Percentiles rank a stretch among this genome's conserved stretches.
phyloP scores from a whole-genome alignment of 2,888 invertebrate species.

The Clunio marinus region DNA sequence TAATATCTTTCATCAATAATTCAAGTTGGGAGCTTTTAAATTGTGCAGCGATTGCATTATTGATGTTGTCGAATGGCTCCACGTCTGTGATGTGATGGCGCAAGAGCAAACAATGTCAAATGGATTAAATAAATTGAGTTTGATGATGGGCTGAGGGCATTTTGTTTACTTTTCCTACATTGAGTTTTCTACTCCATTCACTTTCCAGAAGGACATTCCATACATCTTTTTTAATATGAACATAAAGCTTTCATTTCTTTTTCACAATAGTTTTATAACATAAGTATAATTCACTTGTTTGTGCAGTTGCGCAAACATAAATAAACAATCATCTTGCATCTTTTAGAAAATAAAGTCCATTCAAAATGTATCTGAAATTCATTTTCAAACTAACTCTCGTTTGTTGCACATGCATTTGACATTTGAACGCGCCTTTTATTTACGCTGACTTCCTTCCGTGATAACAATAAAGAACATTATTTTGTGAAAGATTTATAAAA shows the following conservation, averaged over 20 bases:
- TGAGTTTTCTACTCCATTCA: too few relatives aligned
- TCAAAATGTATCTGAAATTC: not conserved
- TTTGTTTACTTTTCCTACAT: not conserved
- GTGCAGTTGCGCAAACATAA: constrained; percentile 31
- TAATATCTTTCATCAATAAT: not conserved
- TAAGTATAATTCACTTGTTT: constrained; percentile 39
- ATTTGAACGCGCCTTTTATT: constrained; percentile 34
- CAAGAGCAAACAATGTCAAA: too few relatives aligned
- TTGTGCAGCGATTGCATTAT: not conserved
- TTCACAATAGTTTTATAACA: not conserved
- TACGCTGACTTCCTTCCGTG: constrained; percentile 38
- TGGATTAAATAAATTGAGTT: not conserved
- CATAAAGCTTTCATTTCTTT: too few relatives aligned
- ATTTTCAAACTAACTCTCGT: not conserved
- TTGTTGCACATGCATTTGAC: not conserved
- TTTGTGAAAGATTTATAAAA: not conserved
- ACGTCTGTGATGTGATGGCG: too few relatives aligned
- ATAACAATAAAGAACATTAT: not conserved
- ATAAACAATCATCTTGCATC: not conserved
- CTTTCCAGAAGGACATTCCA: too few relatives aligned
- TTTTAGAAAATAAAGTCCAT: constrained; percentile 21
- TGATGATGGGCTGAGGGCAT: not conserved
- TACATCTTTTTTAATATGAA: too few relatives aligned
- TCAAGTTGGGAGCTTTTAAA: not conserved
- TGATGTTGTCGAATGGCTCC: too few relatives aligned